Evolutionary conservation across 2,113 vertebrate species (phyloP).

Genomic region (Odontesthes bonariensis): DNA sequence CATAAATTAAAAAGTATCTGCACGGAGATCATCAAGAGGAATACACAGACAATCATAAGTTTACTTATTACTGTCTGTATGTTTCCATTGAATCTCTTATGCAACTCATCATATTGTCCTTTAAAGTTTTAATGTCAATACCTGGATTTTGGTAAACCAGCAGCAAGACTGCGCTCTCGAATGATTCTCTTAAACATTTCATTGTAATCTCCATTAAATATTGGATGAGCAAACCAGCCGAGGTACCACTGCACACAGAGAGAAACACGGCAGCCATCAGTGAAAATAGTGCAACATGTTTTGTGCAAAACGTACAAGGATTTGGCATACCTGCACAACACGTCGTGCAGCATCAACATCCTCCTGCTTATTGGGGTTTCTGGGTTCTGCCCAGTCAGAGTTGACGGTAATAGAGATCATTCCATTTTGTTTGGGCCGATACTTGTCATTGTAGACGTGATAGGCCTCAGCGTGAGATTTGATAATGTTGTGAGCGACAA

Average conservation of each 20-base stretch:
- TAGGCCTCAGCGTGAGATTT: conserved; percentile 94
- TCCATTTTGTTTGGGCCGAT: conserved; percentile 86
- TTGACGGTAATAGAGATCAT: conserved; percentile 92
- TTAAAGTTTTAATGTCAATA: conserved; percentile 58
- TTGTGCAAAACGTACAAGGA: neutral
- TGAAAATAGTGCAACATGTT: neutral
- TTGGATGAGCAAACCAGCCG: conserved; percentile 97
- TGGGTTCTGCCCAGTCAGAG: conserved; percentile 94
- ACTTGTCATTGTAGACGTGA: conserved; percentile 93
- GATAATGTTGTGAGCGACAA: conserved; percentile 91
- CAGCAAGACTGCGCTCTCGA: conserved; percentile 86
- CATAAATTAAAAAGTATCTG: neutral
- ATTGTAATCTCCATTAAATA: conserved; percentile 94
- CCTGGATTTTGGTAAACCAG: conserved; percentile 87
- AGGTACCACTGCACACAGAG: conserved; percentile 86
- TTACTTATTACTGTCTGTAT: no score
- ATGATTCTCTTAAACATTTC: conserved; percentile 92
- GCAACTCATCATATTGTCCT: neutral
- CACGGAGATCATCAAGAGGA: neutral
- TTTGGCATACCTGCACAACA: conserved; percentile 84
- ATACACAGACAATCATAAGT: neutral
- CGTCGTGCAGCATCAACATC: conserved; percentile 88
- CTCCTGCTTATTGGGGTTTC: conserved; percentile 91
- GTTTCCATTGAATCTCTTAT: no score
- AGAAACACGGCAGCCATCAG: neutral